phyloP scores from a whole-genome alignment of 2,888 invertebrate species.

The Crematogaster levior region DNA sequence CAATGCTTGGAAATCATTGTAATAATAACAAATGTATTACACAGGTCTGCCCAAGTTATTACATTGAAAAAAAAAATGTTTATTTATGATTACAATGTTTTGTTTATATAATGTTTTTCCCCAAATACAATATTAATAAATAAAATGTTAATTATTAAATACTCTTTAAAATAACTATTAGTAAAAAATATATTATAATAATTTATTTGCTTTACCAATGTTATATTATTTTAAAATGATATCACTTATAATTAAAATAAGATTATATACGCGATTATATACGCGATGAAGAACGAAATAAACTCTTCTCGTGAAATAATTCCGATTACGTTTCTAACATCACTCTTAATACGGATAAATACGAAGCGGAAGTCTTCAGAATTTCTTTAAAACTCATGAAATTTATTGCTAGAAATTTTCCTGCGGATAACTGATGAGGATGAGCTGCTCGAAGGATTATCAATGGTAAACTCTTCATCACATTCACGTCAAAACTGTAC shows the following conservation, averaged over 20 bases:
- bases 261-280: not conserved
- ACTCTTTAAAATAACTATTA: not conserved
- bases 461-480: conserved; percentile 30
- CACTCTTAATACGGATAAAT: conserved; percentile 48
- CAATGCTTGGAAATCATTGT: not conserved
- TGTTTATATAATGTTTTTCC: not conserved
- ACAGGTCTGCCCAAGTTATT: not conserved
- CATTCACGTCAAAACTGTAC: conserved; percentile 33
- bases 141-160: not conserved
- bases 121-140: too few species aligned
- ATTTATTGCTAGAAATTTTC: conserved; percentile 48
- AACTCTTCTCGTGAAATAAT: not conserved
- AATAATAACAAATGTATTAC: not conserved
- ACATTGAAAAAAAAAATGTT: not conserved
- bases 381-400: conserved; percentile 47
- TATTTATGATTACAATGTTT: too few species aligned
- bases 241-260: not conserved
- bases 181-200: not conserved
- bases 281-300: not conserved
- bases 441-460: conserved; percentile 33
- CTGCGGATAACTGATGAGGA: conserved; percentile 45
- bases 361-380: conserved; percentile 44
- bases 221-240: not conserved
- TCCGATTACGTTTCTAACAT: conserved; percentile 18
- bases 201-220: not conserved